phyloP scores from a whole-genome alignment of 2,797 vertebrate species.

The Odontamblyopus rebecca region DNA sequence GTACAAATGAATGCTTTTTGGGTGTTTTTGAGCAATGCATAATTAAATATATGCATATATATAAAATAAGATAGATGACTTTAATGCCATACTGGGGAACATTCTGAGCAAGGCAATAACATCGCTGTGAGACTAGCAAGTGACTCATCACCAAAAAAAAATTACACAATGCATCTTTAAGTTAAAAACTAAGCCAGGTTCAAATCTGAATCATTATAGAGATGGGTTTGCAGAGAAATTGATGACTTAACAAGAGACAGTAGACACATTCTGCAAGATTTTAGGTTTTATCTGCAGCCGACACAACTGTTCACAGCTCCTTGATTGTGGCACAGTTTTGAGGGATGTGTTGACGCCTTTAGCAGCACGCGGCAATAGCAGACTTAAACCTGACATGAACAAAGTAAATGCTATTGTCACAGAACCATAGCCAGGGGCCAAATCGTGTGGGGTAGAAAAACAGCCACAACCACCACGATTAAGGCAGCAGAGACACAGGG shows the following conservation, averaged over 20 bases:
- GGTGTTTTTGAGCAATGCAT: no score
- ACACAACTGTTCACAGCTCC: conserved; percentile 33
- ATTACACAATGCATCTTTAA: no score
- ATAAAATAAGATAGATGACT: no score
- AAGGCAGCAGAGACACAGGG: conserved; percentile 8
- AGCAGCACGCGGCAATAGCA: conserved; percentile 23
- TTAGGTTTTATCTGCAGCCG: conserved; percentile 6
- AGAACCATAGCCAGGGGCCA: conserved; percentile 21
- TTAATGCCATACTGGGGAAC: no score
- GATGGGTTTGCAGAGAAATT: background rate
- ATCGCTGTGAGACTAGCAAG: no score
- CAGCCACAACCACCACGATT: conserved; percentile 32
- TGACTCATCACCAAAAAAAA: no score
- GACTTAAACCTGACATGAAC: conserved; percentile 21
- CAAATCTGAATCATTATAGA: no score
- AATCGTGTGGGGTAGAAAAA: conserved; percentile 32
- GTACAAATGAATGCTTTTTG: no score
- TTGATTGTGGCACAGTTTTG: conserved; percentile 28
- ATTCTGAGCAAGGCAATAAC: no score
- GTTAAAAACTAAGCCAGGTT: no score
- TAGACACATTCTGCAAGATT: background rate
- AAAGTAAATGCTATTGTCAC: conserved; percentile 29
- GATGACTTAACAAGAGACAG: no score
- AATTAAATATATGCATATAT: no score
- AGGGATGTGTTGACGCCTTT: conserved; percentile 42